Base-by-base conservation (phyloP, 2,113 vertebrate genomes). In the Tachuris rubrigastra region DNA sequence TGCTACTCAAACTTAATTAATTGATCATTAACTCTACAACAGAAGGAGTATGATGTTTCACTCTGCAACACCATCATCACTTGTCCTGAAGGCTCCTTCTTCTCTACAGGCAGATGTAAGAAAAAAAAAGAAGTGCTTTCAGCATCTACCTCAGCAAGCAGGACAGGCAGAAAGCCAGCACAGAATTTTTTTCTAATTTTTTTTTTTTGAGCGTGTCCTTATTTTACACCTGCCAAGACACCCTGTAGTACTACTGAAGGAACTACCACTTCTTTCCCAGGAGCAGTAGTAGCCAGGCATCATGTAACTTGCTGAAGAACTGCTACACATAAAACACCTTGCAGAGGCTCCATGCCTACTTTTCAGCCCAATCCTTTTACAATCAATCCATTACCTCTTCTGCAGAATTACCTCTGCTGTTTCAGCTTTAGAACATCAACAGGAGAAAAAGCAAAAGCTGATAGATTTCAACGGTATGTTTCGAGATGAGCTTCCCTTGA, bases 121-220 rank as follows among this genome's bases (percentile, higher is more conserved):
- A 72, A 59, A 33, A 41, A 41, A 65, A 65, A 75, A 37, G 25
- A 73, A 56, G 16, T 12, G 27, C 28, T 53, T 75, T 80, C n/a
- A 30, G 44, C 46, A 77, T 19, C 23, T 47, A 39, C 49, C 19
- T 81, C 49, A 52, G 68, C 31, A 35, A 60, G 41, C 17, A 62
- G 17, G 35, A 35, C 25, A 63, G 7, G 15, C 4, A 4, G 44
- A 88, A 90, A 93, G 23, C 13, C 53, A 76, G 8, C 7, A 41
- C 0, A 2, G 22, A 20, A 11, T 7, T 23, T 25, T 12, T 12
- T 22, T n/a, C 44, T n/a, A 30, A 14, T 10, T 66, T 18, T 15
- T 20, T 18, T 15, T 20, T 39, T 49, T 17, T 19, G 23, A 68
- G 16, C 18, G 14, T 83, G 16, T 53, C 65, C 55, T 60, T 58